Conservation (phyloP, 1,140 invertebrate genomes). For the Zophobas morio region DNA sequence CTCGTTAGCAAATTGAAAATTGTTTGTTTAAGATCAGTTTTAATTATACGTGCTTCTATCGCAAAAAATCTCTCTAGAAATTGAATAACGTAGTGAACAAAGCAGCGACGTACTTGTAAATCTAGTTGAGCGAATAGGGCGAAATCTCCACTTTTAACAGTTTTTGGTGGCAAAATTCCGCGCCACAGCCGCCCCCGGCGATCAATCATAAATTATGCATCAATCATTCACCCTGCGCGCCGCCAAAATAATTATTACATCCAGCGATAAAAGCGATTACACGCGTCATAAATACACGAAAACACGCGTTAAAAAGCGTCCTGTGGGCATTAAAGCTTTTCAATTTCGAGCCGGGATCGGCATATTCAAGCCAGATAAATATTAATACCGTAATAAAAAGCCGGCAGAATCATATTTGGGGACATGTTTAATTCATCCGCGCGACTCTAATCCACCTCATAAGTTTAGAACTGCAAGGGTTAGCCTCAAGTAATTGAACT, state of each 20-base stretch:
- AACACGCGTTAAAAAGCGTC: background rate
- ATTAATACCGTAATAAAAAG: constrained; percentile 5
- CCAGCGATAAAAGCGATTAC: background rate
- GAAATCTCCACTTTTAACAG: too few relatives aligned
- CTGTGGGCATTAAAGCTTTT: background rate
- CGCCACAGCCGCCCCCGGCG: background rate
- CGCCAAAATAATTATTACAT: constrained; percentile 1
- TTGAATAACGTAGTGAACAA: too few relatives aligned
- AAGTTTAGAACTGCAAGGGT: constrained; percentile 37
- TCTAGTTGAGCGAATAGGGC: too few relatives aligned
- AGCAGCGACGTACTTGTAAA: too few relatives aligned
- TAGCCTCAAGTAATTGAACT: constrained; percentile 39
- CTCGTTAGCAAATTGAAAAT: too few relatives aligned
- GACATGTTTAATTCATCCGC: constrained; percentile 20
- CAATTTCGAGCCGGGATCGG: background rate
- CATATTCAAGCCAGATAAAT: background rate
- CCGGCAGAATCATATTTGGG: background rate
- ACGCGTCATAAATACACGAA: background rate
- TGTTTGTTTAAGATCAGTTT: too few relatives aligned
- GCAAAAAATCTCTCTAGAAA: too few relatives aligned
- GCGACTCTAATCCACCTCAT: constrained; percentile 17
- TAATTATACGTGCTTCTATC: too few relatives aligned
- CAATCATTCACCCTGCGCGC: background rate
- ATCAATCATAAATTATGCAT: constrained; percentile 17
- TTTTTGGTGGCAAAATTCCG: too few relatives aligned